A percentile compares a stretch with the other conserved stretches of the same genome.
Conservation (phyloP, 2,797 vertebrate species). For the Pitangus sulphuratus region DNA sequence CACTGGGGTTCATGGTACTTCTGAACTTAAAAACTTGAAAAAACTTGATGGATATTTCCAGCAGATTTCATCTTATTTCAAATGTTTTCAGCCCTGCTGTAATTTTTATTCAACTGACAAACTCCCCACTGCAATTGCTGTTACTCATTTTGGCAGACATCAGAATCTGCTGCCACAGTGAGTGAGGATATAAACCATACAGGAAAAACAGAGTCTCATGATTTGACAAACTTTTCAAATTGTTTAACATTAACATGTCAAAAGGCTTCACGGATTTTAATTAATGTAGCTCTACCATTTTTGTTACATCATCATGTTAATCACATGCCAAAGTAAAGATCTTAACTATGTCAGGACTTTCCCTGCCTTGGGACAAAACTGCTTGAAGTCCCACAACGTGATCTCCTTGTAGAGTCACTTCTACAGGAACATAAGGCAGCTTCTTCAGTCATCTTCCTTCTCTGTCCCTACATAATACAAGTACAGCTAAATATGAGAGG, state of each 20-base stretch:
- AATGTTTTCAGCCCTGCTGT: neutral
- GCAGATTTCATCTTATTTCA: neutral
- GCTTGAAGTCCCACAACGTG: neutral
- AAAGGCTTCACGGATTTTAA: neutral
- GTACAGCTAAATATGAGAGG: neutral
- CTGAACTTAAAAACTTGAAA: neutral
- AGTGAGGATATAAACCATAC: neutral
- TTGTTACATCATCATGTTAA: neutral
- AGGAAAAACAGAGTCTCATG: neutral
- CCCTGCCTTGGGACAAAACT: neutral
- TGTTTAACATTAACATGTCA: neutral
- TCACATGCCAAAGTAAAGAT: neutral
- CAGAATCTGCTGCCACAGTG: neutral
- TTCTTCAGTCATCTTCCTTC: neutral
- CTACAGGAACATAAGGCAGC: neutral
- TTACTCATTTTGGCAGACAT: neutral
- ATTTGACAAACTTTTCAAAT: neutral
- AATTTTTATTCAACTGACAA: neutral
- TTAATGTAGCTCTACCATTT: neutral
- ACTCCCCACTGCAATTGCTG: neutral
- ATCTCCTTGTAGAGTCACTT: neutral
- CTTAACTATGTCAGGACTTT: neutral
- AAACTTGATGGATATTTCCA: neutral
- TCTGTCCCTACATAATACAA: neutral
- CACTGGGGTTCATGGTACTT: neutral